phyloP scores from a whole-genome alignment of 2,797 vertebrate genomes.

The Hemitrygon akajei region DNA sequence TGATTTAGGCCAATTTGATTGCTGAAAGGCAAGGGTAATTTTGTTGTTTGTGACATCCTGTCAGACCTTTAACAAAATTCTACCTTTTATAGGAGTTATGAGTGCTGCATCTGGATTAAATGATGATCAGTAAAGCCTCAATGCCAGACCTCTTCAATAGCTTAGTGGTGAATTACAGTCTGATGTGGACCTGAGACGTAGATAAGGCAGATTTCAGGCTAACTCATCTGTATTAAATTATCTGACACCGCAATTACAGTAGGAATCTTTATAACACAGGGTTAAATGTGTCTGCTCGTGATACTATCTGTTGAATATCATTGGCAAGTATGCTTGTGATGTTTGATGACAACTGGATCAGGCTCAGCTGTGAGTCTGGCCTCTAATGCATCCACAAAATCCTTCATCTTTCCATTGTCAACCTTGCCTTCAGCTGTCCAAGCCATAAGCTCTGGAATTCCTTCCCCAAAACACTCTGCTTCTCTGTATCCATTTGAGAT shows the following conservation, averaged over 20 bases:
- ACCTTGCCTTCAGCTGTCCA: background rate
- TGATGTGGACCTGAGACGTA: background rate
- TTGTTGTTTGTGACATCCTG: background rate
- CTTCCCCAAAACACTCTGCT: background rate
- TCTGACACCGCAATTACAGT: background rate
- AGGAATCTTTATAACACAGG: background rate
- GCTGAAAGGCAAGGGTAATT: background rate
- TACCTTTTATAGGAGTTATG: background rate
- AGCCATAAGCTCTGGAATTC: background rate
- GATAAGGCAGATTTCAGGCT: background rate
- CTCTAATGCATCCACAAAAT: background rate
- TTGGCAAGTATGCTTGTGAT: background rate
- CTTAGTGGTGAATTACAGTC: background rate
- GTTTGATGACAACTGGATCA: background rate
- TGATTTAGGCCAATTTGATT: background rate
- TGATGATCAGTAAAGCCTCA: background rate
- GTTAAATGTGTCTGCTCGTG: background rate
- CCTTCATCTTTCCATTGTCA: background rate
- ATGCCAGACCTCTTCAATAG: background rate
- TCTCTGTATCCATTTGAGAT: background rate
- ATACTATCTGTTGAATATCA: background rate
- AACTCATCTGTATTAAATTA: background rate
- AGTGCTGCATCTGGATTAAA: background rate
- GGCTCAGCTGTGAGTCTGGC: background rate
- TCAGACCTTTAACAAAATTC: background rate